Conservation (phyloP, 2,113 vertebrate species). For the Oceanites oceanicus region DNA sequence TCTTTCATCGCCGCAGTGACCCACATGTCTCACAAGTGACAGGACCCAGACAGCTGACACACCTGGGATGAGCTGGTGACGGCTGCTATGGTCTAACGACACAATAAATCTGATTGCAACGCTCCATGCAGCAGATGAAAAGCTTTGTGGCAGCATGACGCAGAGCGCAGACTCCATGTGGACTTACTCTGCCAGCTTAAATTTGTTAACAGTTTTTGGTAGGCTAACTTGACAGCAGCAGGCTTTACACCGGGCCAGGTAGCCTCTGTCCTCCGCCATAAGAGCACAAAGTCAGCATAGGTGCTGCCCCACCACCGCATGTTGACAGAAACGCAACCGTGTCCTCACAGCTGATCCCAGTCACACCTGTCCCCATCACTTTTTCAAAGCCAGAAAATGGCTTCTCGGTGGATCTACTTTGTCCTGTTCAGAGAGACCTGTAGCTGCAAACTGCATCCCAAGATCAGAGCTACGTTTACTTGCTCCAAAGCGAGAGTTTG, state of each 20-base stretch:
- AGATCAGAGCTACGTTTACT: not conserved
- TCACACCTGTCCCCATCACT: no score
- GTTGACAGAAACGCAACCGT: fast-evolving
- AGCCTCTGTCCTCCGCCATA: not conserved
- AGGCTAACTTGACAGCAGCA: not conserved
- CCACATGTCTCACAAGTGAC: not conserved
- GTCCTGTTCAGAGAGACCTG: not conserved
- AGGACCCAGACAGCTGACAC: not conserved
- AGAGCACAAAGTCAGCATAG: not conserved
- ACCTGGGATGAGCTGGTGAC: fast-evolving
- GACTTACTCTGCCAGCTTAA: not conserved
- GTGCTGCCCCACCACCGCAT: fast-evolving
- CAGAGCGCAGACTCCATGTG: fast-evolving
- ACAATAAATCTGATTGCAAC: not conserved
- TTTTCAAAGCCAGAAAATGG: not conserved
- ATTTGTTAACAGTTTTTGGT: not conserved
- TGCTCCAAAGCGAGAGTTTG: not conserved
- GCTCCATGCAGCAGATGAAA: not conserved
- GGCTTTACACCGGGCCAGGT: not conserved
- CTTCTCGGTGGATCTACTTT: not conserved
- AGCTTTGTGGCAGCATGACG: not conserved
- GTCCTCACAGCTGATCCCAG: not conserved
- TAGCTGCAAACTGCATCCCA: not conserved
- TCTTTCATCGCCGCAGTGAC: not conserved
- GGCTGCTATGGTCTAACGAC: not conserved